phyloP scores from a whole-genome alignment of 2,888 invertebrate genomes.

The Mythimna vitellina region DNA sequence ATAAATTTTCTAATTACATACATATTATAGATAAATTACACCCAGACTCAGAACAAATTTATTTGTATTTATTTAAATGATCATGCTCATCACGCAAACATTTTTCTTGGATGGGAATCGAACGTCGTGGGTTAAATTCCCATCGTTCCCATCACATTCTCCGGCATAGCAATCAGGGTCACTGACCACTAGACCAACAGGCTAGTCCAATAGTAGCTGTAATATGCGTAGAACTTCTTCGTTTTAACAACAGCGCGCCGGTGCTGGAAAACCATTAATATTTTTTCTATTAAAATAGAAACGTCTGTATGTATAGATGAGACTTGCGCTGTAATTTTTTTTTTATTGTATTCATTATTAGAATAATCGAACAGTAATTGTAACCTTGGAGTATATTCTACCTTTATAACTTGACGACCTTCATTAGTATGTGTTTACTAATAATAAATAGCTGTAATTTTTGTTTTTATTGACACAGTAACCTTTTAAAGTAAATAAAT shows the following conservation, averaged over 20 bases:
- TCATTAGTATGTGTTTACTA: neutral
- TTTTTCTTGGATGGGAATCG: too few species aligned
- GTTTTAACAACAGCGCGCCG: neutral
- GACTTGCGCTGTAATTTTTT: neutral
- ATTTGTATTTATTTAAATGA: too few species aligned
- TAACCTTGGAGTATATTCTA: neutral
- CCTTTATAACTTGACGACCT: constrained; percentile 5
- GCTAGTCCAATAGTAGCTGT: too few species aligned
- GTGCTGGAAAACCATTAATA: neutral
- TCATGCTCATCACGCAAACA: too few species aligned
- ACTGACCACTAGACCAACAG: too few species aligned
- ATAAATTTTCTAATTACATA: too few species aligned
- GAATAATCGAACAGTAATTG: neutral
- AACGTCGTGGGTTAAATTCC: too few species aligned
- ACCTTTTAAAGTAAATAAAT: neutral
- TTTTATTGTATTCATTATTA: neutral
- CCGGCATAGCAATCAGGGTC: too few species aligned
- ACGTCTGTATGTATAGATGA: neutral
- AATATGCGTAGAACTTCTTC: too few species aligned
- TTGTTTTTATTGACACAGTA: neutral
- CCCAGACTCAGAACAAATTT: too few species aligned
- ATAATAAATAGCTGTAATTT: neutral
- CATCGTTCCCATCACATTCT: too few species aligned
- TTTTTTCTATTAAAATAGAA: neutral
- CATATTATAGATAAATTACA: too few species aligned